phyloP scores from a whole-genome alignment of 2,113 vertebrate species.

The Ptychochromis oligacanthus region DNA sequence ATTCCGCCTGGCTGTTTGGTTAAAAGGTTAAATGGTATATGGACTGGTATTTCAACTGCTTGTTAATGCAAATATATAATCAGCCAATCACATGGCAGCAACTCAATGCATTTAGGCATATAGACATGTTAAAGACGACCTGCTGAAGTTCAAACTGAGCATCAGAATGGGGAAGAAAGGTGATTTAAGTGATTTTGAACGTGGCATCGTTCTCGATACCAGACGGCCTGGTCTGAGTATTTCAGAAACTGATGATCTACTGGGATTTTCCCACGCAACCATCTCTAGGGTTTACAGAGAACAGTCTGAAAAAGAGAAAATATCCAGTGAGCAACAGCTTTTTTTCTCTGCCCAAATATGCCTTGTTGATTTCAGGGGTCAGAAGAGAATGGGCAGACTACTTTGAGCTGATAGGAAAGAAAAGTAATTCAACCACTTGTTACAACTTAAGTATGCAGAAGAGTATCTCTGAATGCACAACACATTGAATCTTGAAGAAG shows the following conservation, averaged over 20 bases:
- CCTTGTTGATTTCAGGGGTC: not conserved
- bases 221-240: not conserved
- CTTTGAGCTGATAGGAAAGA: not conserved
- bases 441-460: not conserved
- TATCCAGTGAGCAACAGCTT: not conserved
- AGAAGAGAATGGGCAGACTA: not conserved
- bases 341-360: not conserved
- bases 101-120: not conserved
- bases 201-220: not conserved
- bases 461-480: not conserved
- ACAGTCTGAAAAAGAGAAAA: not conserved
- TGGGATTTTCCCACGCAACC: not conserved
- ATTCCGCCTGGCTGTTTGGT: not conserved
- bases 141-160: not conserved
- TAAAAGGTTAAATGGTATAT: not conserved
- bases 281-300: not conserved
- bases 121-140: too few species aligned
- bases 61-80: not conserved
- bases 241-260: conserved; percentile 1
- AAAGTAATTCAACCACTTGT: not conserved
- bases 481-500: not conserved
- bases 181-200: not conserved
- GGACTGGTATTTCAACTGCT: not conserved
- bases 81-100: not conserved
- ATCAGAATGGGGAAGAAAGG: not conserved